Evolutionary conservation across 2,797 vertebrate genomes (phyloP), one percentile per base, ranked within the genome.

Genomic region (Pseudochromis fuscus): DNA sequence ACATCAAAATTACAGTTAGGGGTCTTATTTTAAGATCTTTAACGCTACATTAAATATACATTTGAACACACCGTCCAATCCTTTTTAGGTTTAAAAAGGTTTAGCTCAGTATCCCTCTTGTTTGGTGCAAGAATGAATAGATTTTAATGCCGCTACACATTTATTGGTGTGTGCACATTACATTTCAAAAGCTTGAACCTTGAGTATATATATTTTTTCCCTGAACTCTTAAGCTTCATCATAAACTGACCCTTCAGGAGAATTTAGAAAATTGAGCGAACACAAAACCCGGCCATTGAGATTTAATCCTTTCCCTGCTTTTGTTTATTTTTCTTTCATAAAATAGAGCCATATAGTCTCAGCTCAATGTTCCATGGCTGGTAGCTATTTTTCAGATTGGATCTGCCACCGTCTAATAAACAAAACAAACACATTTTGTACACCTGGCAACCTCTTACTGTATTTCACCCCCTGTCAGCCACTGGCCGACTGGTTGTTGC

Each of bases 261-360:
- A 49, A 70, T 28, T 1, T 1, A 23, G n/a, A 68, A 4, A 21
- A 15, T 35, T 42, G 5, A 64, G 49, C 35, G 48, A 56, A 58
- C 44, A 56, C 28, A 60, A 24, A 51, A 57, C 18, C 1, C 61
- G 69, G 50, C 46, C 51, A 19, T 1, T 60, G 57, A 80, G 27
- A 69, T 55, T 55, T n/a, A 28, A 44, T 45, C 58, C 48, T 51
- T 50, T n/a, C 21, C 53, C 3, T n/a, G 3, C 27, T 49, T 45
- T 19, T 15, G 11, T 35, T 63, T 33, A 3, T 65, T 55, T 64
- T 50, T 55, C 28, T 70, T 57, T 42, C 1, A 23, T 63, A 35
- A 23, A 63, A 72, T 55, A 63, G 51, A 79, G 45, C 63, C 66
- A 78, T 62, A 78, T 63, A 44, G 60, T 70, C 21, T 79, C 40